Base-by-base conservation (phyloP, 2,888 invertebrate species). In the Microplitis deprimator region DNA sequence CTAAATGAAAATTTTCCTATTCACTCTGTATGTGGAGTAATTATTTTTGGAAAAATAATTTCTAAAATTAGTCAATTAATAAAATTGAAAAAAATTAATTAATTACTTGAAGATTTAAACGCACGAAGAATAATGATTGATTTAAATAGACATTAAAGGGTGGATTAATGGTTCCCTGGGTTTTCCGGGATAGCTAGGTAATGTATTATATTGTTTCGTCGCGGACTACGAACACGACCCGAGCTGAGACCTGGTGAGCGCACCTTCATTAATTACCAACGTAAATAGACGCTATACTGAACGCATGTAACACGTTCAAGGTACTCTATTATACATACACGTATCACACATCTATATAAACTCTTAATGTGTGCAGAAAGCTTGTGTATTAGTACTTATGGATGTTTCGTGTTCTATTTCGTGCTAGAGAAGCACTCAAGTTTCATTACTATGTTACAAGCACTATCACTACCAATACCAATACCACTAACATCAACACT, bases 151-250 rank as follows among this genome's bases (percentile, higher is more conserved):
- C 39, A 62, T 64, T 61, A 61, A n/a, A 38, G 29, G 38, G 40
- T 68, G 40, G 39, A 74, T 74, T 74, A 68, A 69, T 69, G 40
- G 69, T 50, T 41, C 7, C 8, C 10, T 10, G 40, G 41, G 29
- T 69, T 72, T 20, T 61, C 17, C 16, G 41, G 72, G 65, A 72
- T 76, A 65, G 4, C n/a, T 6, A 1, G 60, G 41, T 72, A 72
- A 76, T 68, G n/a, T 68, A 76, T 76, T 67, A n/a, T 72, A 76
- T 76, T 67, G 72, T 72, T 68, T 72, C 71, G 71, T 72, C 61
- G 76, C 61, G 67, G 61, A 60, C 10, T 17, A n/a, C 40, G 40
- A 72, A 41, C 16, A 76, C 67, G 20, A 65, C 59, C 67, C 60
- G 17, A 20, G 73, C 10, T 50, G 73, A 60, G 60, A 71, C 65